Percentiles rank a stretch among this genome's conserved stretches.
Conservation (phyloP, 2,888 invertebrate species). For the Fabriciana adippe region DNA sequence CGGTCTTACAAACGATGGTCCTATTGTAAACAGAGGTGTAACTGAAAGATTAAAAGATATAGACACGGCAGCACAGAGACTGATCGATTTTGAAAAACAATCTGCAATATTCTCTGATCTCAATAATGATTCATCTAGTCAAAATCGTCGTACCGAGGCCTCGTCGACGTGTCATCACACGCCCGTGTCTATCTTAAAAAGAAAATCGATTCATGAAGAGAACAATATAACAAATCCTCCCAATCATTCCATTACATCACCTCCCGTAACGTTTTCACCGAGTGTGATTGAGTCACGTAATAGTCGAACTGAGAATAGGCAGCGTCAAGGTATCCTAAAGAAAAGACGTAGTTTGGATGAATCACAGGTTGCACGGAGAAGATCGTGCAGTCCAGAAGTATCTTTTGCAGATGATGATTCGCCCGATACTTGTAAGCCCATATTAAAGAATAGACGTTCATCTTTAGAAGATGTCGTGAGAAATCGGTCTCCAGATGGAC, state of each 20-base stretch:
- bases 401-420: constrained; percentile 82
- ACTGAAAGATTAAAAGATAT: constrained; percentile 76
- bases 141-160: constrained; percentile 74
- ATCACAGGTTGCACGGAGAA: constrained; percentile 85
- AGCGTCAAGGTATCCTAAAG: constrained; percentile 90
- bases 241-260: constrained; percentile 81
- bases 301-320: constrained; percentile 76
- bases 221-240: constrained; percentile 71
- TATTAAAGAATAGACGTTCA: constrained; percentile 86
- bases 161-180: constrained; percentile 67
- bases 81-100: constrained; percentile 80
- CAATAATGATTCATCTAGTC: constrained; percentile 78
- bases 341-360: constrained; percentile 92
- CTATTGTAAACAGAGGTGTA: constrained; percentile 66
- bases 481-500: constrained; percentile 84
- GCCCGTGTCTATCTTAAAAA: constrained; percentile 86
- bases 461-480: constrained; percentile 87
- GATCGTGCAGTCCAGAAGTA: constrained; percentile 87
- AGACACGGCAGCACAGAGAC: constrained; percentile 79
- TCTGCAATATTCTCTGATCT: constrained; percentile 82
- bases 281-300: constrained; percentile 87
- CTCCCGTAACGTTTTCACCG: constrained; percentile 91
- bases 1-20: constrained; percentile 61
- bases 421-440: constrained; percentile 83
- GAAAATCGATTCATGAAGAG: constrained; percentile 84